Percentiles rank a stretch among this genome's conserved stretches.
Conservation (phyloP, 2,113 vertebrate genomes). For the Rhinopithecus roxellana region DNA sequence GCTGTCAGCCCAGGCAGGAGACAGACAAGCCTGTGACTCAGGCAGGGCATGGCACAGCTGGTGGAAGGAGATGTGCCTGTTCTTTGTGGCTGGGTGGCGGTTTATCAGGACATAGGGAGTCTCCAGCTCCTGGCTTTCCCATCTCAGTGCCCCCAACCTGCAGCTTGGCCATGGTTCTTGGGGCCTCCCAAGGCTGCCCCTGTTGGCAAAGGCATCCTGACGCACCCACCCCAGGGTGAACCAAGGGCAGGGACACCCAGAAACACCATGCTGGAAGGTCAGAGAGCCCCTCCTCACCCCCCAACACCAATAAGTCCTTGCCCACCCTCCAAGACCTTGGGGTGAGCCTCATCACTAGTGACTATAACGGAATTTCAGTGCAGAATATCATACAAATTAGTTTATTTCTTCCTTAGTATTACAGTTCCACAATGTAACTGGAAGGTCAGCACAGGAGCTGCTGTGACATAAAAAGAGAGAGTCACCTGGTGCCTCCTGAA, state of each 20-base stretch:
- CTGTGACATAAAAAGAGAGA: not conserved
- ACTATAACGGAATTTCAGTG: not conserved
- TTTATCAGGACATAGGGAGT: not conserved
- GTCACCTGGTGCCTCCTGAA: not conserved
- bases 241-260: not conserved
- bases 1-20: constrained; percentile 19
- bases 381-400: constrained; percentile 68
- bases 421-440: not conserved
- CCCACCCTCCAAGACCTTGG: too few species aligned
- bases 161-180: too few species aligned
- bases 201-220: not conserved
- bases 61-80: not conserved
- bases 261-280: not conserved
- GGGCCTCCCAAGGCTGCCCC: too few species aligned
- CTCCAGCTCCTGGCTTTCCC: too few species aligned
- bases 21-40: constrained; percentile 64
- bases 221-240: not conserved
- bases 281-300: too few species aligned
- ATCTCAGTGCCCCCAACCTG: not conserved
- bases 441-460: constrained; percentile 39
- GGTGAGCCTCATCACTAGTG: not conserved
- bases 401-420: constrained; percentile 79
- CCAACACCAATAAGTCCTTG: too few species aligned
- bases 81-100: not conserved
- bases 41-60: not conserved